Conservation (phyloP, 2,797 vertebrate genomes). For the Parauchenoglanis punctatus region DNA sequence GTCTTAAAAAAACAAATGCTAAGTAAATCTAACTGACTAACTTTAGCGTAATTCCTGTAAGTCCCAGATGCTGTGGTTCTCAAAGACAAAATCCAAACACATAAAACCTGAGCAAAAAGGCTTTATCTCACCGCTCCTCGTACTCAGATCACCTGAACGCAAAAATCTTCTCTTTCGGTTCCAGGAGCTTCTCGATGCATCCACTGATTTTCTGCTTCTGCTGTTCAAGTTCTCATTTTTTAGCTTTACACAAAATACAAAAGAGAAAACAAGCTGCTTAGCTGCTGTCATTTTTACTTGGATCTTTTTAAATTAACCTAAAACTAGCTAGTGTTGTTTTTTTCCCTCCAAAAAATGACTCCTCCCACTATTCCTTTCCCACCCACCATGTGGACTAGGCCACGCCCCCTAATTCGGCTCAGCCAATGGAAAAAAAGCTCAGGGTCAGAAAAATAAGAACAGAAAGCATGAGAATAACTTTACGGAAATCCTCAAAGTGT, state of each 20-base stretch:
- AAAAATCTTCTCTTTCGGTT: background rate
- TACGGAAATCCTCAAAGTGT: background rate
- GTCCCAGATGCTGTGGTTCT: background rate
- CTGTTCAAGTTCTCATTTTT: background rate
- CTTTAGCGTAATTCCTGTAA: background rate
- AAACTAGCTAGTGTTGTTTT: background rate
- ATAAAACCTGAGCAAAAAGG: background rate
- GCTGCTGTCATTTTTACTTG: background rate
- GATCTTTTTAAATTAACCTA: no score
- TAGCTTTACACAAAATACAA: background rate
- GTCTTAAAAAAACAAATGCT: no score
- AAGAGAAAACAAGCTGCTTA: background rate
- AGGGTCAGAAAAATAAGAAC: background rate
- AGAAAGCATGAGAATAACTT: background rate
- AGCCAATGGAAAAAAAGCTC: background rate
- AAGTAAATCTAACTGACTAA: no score
- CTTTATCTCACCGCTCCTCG: background rate
- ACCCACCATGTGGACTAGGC: background rate
- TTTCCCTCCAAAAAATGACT: background rate
- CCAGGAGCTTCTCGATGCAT: background rate
- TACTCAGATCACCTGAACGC: background rate
- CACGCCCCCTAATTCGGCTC: background rate
- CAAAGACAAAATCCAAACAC: background rate
- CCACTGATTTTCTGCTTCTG: background rate
- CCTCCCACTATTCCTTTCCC: background rate